These are phyloP conservation scores for Acrocyrtus sp. DNA, from an alignment of 2,888 invertebrate species.

Conservation along the genomic window DNA sequence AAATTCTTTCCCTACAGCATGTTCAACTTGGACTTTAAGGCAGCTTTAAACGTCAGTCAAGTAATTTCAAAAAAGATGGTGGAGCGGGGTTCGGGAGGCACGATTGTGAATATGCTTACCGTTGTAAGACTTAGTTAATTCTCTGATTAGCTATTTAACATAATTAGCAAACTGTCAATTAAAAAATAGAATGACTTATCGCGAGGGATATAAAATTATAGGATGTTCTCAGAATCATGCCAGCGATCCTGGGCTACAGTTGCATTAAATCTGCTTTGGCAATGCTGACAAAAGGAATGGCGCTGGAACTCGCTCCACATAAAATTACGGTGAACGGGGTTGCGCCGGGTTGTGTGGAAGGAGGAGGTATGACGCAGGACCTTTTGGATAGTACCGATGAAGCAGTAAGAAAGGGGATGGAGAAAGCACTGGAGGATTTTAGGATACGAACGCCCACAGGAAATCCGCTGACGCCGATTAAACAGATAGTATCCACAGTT, in stretches of 20 bases:
- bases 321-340: slow-evolving; percentile 70
- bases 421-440: no score
- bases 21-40: slow-evolving; percentile 68
- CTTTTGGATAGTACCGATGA: no score
- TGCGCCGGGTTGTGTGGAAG: slow-evolving; percentile 70
- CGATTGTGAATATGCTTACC: slow-evolving; percentile 70
- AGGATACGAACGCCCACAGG: no score
- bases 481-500: no score
- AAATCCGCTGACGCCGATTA: no score
- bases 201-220: background rate
- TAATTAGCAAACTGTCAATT: background rate
- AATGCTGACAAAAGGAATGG: slow-evolving; percentile 68
- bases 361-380: no score
- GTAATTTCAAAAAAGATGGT: slow-evolving; percentile 68
- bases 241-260: no score
- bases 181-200: background rate
- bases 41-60: slow-evolving; percentile 69
- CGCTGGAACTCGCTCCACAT: slow-evolving; percentile 69
- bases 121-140: no score
- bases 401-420: no score
- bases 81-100: slow-evolving; percentile 65
- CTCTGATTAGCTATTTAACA: slow-evolving; percentile 43
- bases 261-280: slow-evolving; percentile 70
- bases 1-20: no score
- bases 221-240: background rate